Evolutionary conservation across 2,888 invertebrate species (phyloP).

Genomic region (Eurois occulta): DNA sequence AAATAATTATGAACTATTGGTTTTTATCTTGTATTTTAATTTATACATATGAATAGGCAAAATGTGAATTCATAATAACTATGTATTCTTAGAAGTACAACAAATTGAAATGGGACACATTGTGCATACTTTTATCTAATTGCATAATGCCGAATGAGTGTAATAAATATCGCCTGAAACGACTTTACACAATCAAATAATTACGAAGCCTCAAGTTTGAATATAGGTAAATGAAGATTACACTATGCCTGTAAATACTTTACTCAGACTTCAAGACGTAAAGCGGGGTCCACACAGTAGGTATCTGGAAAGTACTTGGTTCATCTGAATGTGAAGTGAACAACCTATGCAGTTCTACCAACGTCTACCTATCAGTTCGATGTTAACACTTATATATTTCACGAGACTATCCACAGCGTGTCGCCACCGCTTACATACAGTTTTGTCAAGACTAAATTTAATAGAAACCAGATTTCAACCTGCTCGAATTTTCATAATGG

Average conservation of each 20-base stretch:
- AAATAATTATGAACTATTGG: slow-evolving; percentile 79
- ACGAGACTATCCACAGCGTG: slow-evolving; percentile 22
- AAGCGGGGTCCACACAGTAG: slow-evolving; percentile 61
- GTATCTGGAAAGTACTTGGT: slow-evolving; percentile 36
- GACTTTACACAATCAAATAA: slow-evolving; percentile 60
- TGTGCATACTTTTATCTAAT: slow-evolving; percentile 80
- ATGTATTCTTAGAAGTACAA: slow-evolving; percentile 86
- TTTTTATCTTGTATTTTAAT: slow-evolving; percentile 85
- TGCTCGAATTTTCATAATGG: slow-evolving; percentile 19
- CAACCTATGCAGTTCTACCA: slow-evolving; percentile 11
- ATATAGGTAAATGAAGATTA: slow-evolving; percentile 63
- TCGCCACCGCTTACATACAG: slow-evolving; percentile 65
- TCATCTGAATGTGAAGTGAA: slow-evolving; percentile 17
- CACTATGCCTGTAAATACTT: slow-evolving; percentile 74
- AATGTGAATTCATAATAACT: slow-evolving; percentile 89
- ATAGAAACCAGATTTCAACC: slow-evolving; percentile 55
- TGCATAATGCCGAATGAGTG: slow-evolving; percentile 78
- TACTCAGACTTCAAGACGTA: slow-evolving; percentile 78
- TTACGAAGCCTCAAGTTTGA: slow-evolving; percentile 60
- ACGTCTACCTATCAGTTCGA: slow-evolving; percentile 6
- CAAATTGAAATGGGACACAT: slow-evolving; percentile 79
- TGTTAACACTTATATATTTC: neutral
- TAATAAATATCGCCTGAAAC: slow-evolving; percentile 66
- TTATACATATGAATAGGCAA: slow-evolving; percentile 88
- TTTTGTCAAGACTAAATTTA: slow-evolving; percentile 82